Evolutionary conservation across 2,888 invertebrate species (phyloP), one percentile per base, ranked within the genome.

Genomic region (Gonocerus acuteangulatus): DNA sequence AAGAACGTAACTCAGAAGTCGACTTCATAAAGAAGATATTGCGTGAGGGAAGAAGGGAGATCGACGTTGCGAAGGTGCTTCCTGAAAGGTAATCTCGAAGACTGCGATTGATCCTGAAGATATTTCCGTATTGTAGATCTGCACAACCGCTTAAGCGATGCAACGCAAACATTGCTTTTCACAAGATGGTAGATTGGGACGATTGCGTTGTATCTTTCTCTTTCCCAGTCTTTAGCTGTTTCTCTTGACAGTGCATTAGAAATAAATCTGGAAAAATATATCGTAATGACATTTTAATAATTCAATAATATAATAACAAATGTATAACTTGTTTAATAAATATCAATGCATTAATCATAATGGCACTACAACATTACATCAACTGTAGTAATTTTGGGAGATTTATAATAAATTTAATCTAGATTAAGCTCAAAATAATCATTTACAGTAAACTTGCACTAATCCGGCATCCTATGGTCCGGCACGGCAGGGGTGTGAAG

Each of bases 1-100:
- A n/a, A n/a, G n/a, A n/a, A n/a, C n/a, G n/a, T n/a, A 27, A 27
- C 9, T 45, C 27, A 57, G 45, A 57, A 57, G 16, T 57, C 57
- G 13, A 45, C 23, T 47, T 57, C 45, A 44, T 57, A 57, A 15
- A 57, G 19, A 57, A 57, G 57, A 23, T 45, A 57, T 16, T 27
- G 22, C n/a, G 18, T 16, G 2, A 57, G 18, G 13, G 44, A 47
- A 18, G 32, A 22, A n/a, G 57, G 57, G 1, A 57, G 13, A 16
- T 45, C 57, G n/a, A 57, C 27, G n/a, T 27, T 45, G 15, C 19
- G 6, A 18, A 57, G 44, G 57, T 18, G 32, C 21, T 16, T 27
- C 3, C 57, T 39, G 2, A 57, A 39, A 42, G 36, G 36, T 7
- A 21, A 36, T 27, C 22, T 27, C 13, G 32, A 18, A n/a, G 45